Evolutionary conservation across 2,113 vertebrate species (phyloP).

Genomic region (Micronycteris hirsuta): DNA sequence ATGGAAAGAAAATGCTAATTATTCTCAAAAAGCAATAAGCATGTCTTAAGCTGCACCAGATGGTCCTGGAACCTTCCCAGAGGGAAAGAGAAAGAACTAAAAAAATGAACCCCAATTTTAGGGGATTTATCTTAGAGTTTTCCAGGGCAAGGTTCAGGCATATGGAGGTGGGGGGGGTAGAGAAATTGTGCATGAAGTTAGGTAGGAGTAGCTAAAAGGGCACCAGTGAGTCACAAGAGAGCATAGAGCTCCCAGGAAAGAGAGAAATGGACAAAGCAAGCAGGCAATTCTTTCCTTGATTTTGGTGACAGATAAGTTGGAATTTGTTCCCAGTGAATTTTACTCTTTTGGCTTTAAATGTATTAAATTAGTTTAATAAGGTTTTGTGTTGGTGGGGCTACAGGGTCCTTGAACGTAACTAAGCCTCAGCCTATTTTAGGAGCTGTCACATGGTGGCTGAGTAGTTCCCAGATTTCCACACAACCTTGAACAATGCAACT

Average conservation of each 20-base stretch:
- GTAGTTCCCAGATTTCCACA: conserved; percentile 52
- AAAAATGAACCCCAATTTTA: not conserved
- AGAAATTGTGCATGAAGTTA: not conserved
- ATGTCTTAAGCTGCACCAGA: conserved; percentile 54
- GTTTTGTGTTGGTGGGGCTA: not conserved
- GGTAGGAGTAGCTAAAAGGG: not conserved
- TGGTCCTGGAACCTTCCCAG: conserved; percentile 53
- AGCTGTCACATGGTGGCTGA: conserved; percentile 34
- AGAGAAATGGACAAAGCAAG: not conserved
- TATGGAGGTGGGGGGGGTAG: not conserved
- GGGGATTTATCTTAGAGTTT: not conserved
- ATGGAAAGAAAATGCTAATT: conserved; percentile 57
- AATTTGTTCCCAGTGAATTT: conserved; percentile 1
- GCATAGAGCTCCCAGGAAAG: not conserved
- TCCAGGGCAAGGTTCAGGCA: not conserved
- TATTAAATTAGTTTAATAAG: conserved; percentile 31
- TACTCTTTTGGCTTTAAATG: conserved; percentile 7
- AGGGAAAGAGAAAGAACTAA: conserved; percentile 12
- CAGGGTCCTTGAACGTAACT: not conserved
- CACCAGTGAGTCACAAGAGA: not conserved
- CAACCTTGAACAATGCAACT: not conserved
- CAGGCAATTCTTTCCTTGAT: not conserved
- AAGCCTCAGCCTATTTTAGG: conserved; percentile 44
- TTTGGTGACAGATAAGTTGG: conserved; percentile 27
- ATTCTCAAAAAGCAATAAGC: conserved; percentile 41